phyloP scores from a whole-genome alignment of 2,797 vertebrate genomes.

The Premnoplex brunnescens region DNA sequence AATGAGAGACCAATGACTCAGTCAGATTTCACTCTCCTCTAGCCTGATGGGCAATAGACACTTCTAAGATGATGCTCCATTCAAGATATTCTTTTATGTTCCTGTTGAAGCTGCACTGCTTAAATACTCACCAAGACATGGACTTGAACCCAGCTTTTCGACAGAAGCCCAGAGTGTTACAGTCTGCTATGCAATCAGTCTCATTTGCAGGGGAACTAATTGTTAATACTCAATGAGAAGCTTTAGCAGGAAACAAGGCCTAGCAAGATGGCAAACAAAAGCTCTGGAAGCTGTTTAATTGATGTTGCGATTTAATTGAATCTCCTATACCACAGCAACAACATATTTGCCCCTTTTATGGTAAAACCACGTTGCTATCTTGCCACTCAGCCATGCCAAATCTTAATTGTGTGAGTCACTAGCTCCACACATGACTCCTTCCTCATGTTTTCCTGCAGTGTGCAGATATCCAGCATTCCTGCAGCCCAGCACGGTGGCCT shows the following conservation, averaged over 20 bases:
- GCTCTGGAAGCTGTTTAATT: not conserved
- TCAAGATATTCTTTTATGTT: not conserved
- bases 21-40: not conserved
- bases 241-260: not conserved
- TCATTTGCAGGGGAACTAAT: not conserved
- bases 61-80: not conserved
- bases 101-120: not conserved
- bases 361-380: not conserved
- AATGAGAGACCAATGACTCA: not conserved
- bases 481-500: not conserved
- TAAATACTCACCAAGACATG: not conserved
- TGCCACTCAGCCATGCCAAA: not conserved
- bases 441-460: not conserved
- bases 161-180: not conserved
- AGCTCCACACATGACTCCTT: not conserved
- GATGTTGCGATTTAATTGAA: rapidly evolving
- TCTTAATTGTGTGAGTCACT: not conserved
- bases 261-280: not conserved
- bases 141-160: not conserved
- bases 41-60: not conserved
- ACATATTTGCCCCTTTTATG: not conserved
- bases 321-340: not conserved
- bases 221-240: not conserved
- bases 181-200: not conserved
- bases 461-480: not conserved